Base-by-base conservation (phyloP, 35 echinoderm and acorn worm genomes). In the Apostichopus japonicus region DNA sequence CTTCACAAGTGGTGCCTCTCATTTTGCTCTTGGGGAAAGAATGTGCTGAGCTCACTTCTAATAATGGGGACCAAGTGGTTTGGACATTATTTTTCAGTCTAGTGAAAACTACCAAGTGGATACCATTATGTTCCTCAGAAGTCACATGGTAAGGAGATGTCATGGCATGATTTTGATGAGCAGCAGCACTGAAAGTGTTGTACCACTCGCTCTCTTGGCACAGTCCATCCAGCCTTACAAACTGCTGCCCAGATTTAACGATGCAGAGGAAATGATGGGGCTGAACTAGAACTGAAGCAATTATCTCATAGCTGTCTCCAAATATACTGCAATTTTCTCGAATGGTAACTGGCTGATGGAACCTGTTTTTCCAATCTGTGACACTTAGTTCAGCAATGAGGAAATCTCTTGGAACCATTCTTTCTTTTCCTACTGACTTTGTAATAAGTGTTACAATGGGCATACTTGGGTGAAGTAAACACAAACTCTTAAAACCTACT, bases 381-480 rank as follows among this genome's bases (percentile, higher is more conserved):
- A 84, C 81, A 58, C 8, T 15, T 17, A 83, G 80, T 83, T 83
- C 80, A 55, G 11, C 80, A 83, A 83, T 83, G 52, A 83, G 14
- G 53, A 83, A 83, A 55, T 83, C 53, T 13, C 55, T 55, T 3
- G 80, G 52, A 83, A 54, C 16, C 81, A 61, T 84, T 11, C 11
- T 84, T 19, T 84, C 54, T 4, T 84, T 84, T 4, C 81, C 81
- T n/a, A 53, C 78, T 44, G 81, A 58, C 54, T 22, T 56, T 57
- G 17, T 54, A 4, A 55, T 58, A 8, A 84, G 11, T 1, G 55
- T 59, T 21, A 84, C 8, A 17, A 84, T n/a, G 17, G 81, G 81
- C 81, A 84, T 84, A 24, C 56, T 84, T 10, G 81, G 81, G 16
- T 84, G 81, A 58, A 62, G 81, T 6, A 22, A 16, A 21, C 81